Evolutionary conservation across 30 jellyfish, hydroid and myxozoan genomes (phyloP), one percentile per base, ranked within the genome.

Genomic region (Aurelia sp.): DNA sequence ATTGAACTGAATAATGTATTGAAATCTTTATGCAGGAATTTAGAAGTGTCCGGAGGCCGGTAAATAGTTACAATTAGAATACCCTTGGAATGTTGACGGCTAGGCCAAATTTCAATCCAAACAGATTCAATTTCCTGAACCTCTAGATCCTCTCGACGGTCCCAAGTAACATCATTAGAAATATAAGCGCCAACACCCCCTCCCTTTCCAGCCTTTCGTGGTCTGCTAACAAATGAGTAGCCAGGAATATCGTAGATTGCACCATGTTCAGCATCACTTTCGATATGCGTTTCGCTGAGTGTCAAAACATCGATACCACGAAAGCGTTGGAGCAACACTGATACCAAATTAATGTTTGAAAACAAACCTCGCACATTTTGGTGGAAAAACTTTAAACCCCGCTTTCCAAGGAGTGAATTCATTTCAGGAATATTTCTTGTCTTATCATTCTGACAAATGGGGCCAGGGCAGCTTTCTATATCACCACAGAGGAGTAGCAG

Each of bases 241-340:
- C 89, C 89, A 88, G 87, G 83, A 40, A 88, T 78, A 13, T 79
- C 63, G 35, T 70, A 88, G 37, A 62, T 7, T 0, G 87, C 69
- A 16, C 40, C 7, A 3, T 62, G 61, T 17, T 88, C 92, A 11
- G 61, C 62, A 17, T 72, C 70, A 22, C 82, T 62, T 40, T 63
- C 87, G 64, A 84, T 71, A 58, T 88, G 92, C 63, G 83, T 88
- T 79, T 88, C 88, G 52, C 82, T 78, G 64, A 88, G 91, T 9
- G 84, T 60, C 82, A 78, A 62, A 23, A 76, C 57, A 65, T 78
- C 96, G 31, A 70, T 37, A n/a, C 88, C 84, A 9, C 19, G 61
- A 69, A 78, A 87, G 86, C 83, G 67, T 67, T 78, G 91, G n/a
- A 78, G 64, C 53, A 87, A 37, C n/a, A n/a, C n/a, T n/a, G n/a